Base-by-base conservation (phyloP, 2,888 invertebrate species). In the Limnephilus rhombicus region DNA sequence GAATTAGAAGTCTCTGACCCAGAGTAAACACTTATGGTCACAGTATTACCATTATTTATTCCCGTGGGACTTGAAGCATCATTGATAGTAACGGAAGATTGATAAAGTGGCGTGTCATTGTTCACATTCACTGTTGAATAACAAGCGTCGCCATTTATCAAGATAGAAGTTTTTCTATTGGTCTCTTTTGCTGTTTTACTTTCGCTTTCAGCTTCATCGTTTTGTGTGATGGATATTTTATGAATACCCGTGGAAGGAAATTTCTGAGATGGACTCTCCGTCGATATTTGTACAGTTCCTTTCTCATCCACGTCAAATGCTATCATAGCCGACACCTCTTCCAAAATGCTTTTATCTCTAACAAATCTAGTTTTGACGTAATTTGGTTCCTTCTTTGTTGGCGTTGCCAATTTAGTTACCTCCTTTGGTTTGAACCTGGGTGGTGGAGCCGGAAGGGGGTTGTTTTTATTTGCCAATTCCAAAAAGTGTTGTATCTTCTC, bases 121-220 rank as follows among this genome's bases (percentile, higher is more conserved):
- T 96, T 97, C 2, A 97, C 97, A 94, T 98, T 98, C 95, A 97
- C 97, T 31, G 98, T 98, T 87, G 97, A 97, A 94, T 98, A 98
- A 95, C 96, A 98, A 95, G 97, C 98, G 94, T 97, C 97, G 90
- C 97, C 97, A 94, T 96, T 98, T 94, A 98, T 98, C 96, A 97
- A 96, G 94, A 98, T 98, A 24, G 98, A 98, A 31, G 98, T 97
- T 94, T 96, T 97, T 95, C 97, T 97, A 94, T 96, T 96, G 18
- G 96, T 95, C 93, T 96, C 96, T 93, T 95, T 95, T 45, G 94
- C 94, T 94, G 94, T 94, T 92, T 94, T 94, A 92, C 94, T 93
- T 94, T 95, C 95, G 53, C 94, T 92, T 90, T 95, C 95, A 86
- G 95, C 95, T 92, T 95, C 95, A 80, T 96, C 96, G 94, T 97